Evolutionary conservation across 2,797 vertebrate genomes (phyloP), one percentile per base, ranked within the genome.

Genomic region (Telmatherina bonti): DNA sequence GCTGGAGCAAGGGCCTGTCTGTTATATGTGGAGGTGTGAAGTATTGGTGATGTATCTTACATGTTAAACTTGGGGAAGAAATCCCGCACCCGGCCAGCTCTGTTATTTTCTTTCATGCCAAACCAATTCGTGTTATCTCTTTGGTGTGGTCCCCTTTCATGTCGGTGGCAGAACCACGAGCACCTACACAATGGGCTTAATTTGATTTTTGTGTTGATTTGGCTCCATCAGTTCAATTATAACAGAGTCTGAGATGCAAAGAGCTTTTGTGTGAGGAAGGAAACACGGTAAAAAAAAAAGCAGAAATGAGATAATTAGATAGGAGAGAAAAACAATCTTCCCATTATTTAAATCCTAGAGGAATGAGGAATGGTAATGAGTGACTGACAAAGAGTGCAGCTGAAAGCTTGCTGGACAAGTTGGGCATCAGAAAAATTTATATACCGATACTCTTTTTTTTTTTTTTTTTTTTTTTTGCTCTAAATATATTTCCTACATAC

Each of bases 121-220:
- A 78, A 76, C 68, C 65, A 74, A 68, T 87, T 84, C 70, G 53
- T 78, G 56, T 84, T 87, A 89, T 90, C 87, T 89, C 61, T 3
- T 68, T 53, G 56, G 74, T 72, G 78, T 79, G 68, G 76, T 64
- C 75, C 49, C 53, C 81, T 85, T 92, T 91, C 78, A 85, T 67
- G 78, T 75, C 68, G 62, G 72, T 68, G 68, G 82, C 64, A 26
- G 62, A 82, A 68, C 70, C 72, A 66, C 45, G 55, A 22, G 6
- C 72, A 33, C 61, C 67, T 72, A 89, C 89, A 90, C 89, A 90
- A 87, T 81, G 81, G 81, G 49, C 75, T 90, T 92, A 90, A 93
- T 93, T 93, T 91, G 89, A 93, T 93, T 92, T 92, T 72, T 81
- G 76, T 81, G 83, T 78, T 88, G 89, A 93, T 91, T 88, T 82